Evolutionary conservation across 2,113 vertebrate species (phyloP), one percentile per base, ranked within the genome.

Genomic region (Tringa solitaria): DNA sequence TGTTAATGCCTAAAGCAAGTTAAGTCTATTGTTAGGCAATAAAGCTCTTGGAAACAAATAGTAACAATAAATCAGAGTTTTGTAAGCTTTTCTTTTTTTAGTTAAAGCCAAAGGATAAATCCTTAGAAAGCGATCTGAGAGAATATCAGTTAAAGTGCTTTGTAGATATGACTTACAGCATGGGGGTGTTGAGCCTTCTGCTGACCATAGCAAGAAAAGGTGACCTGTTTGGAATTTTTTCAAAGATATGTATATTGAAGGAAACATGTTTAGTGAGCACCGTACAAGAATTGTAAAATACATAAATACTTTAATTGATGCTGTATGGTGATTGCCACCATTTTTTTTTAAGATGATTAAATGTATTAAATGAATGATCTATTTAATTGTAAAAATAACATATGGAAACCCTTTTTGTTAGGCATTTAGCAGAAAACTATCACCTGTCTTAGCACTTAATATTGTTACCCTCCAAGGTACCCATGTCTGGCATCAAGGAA

Each of bases 21-120:
- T 46, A 73, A 84, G 57, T 89, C 92, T 93, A 85, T 63, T 81
- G 65, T 75, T 65, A 69, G 57, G 54, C 46, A 87, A 82, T 84
- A 92, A 95, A 93, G 81, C 19, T 92, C 77, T 65, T 84, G 82
- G 22, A 92, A 93, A 87, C n/a, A 89, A 95, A 72, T 73, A 20
- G n/a, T 82, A 27, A 68, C 27, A 67, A 80, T 93, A 95, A 97
- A 91, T 96, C 91, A 67, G 82, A 81, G 59, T 73, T 96, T 78
- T 60, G 35, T 24, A 78, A 84, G 86, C 1, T 60, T 57, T 59
- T n/a, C 24, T 10, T 33, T 43, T 80, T 53, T 74, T 8, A 76
- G 50, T 63, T 89, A 83, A 87, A 89, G 32, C 26, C 14, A 33
- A 27, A 73, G 30, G 22, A 63, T n/a, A 16, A 27, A 45, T 61